Conservation (phyloP, 2,797 vertebrate species). For the Poeciliopsis gracilis region DNA sequence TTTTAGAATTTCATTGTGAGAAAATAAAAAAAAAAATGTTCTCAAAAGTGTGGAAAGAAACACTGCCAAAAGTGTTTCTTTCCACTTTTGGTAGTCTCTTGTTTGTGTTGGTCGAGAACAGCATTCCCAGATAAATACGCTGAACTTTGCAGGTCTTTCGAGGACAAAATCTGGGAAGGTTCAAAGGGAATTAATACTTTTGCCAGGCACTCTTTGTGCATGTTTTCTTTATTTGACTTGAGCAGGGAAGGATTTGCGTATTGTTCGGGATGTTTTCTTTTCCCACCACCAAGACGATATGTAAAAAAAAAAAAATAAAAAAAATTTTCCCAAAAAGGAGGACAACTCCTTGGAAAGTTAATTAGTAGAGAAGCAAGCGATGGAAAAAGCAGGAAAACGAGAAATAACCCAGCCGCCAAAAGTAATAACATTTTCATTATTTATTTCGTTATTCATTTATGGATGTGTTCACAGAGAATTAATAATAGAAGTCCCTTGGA, state of each 20-base stretch:
- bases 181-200: not conserved
- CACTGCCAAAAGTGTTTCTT: not conserved
- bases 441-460: slow-evolving; percentile 87
- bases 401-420: slow-evolving; percentile 83
- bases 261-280: slow-evolving; percentile 46
- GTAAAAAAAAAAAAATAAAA: not conserved
- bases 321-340: slow-evolving; percentile 65
- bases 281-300: slow-evolving; percentile 58
- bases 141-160: not conserved
- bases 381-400: slow-evolving; percentile 70
- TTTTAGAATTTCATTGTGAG: not conserved
- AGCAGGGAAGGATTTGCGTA: slow-evolving; percentile 28
- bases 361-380: slow-evolving; percentile 77
- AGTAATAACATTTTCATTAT: slow-evolving; percentile 84
- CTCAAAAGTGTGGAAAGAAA: too few relatives aligned
- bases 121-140: not conserved
- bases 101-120: not conserved
- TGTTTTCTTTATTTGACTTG: slow-evolving; percentile 12
- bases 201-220: not conserved
- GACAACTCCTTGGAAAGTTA: slow-evolving; percentile 85
- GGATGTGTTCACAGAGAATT: slow-evolving; percentile 84
- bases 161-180: not conserved
- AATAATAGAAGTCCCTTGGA: slow-evolving; percentile 82
- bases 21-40: not conserved
- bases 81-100: not conserved